Base-by-base conservation (phyloP, 2,113 vertebrate genomes). In the Craseonycteris thonglongyai region DNA sequence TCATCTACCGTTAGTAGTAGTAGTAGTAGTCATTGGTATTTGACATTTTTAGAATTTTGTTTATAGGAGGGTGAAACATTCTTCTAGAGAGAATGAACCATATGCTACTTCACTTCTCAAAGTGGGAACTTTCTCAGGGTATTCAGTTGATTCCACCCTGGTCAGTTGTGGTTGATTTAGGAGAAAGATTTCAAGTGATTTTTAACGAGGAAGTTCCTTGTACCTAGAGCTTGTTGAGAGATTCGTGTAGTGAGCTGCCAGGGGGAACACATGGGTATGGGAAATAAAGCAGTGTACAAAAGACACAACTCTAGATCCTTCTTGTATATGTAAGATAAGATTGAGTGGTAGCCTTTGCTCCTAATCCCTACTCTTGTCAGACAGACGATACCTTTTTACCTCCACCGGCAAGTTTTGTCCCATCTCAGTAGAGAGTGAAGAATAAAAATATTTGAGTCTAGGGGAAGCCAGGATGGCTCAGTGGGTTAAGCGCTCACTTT, bases 161-260 rank as follows among this genome's bases (percentile, higher is more conserved):
- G n/a, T 85, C 6, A 63, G 33, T 80, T 47, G 5, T 91, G 58
- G 42, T 65, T 51, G 68, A 9, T 49, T 93, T 88, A 56, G 30
- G 42, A 22, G 26, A 88, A 93, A 78, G 47, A 22, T 72, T 40
- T 69, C 26, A 90, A 72, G 66, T 78, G 66, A 71, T 85, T 94
- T 97, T 92, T 87, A 89, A 90, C 56, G 45, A 94, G 66, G 78
- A 68, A 38, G 28, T 51, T 88, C 9, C 63, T 80, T 82, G 65
- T 5, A 68, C 66, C 40, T 51, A 68, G 45, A 88, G 35, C 58
- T 90, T 84, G 7, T 35, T 42, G 54, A 82, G n/a, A 38, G 47
- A 54, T 76, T 59, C 45, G 22, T 40, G 66, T 38, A 63, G 35
- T 47, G 71, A 93, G 40, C 8, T 69, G n/a, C 7, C 76, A 59